These are phyloP conservation scores for Brachionus rotundiformis DNA, from an alignment of 1,140 invertebrate genomes.

Conservation along the genomic window DNA sequence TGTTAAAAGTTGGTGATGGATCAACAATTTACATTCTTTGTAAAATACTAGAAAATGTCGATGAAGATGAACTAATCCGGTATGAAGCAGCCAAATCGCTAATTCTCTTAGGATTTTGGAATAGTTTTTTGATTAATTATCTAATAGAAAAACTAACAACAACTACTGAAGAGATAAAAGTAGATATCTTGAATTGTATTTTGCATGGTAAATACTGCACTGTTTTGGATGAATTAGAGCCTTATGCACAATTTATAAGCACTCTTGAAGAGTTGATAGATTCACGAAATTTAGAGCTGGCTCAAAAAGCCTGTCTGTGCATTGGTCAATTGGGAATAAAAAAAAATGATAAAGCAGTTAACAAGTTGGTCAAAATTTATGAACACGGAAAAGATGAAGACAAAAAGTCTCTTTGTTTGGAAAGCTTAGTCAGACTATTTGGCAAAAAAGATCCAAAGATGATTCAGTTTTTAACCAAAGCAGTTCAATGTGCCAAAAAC, in stretches of 20 bases:
- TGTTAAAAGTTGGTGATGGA: not conserved
- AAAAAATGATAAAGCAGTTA: not conserved
- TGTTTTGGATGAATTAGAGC: not conserved
- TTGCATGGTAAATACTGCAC: not conserved
- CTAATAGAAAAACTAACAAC: not conserved
- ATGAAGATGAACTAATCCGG: slow-evolving; percentile 57
- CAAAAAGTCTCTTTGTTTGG: slow-evolving; percentile 22
- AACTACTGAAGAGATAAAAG: not conserved
- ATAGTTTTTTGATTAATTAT: not conserved
- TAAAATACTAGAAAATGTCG: slow-evolving; percentile 55
- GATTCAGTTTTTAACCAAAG: not conserved
- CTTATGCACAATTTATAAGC: not conserved
- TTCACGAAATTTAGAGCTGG: not conserved
- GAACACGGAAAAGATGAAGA: not conserved
- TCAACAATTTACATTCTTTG: not conserved
- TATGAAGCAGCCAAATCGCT: slow-evolving; percentile 62
- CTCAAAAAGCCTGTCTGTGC: not conserved
- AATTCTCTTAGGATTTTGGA: slow-evolving; percentile 57
- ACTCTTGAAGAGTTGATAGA: slow-evolving; percentile 14
- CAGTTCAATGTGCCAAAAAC: not conserved
- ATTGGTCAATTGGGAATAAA: not conserved
- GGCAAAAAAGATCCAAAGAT: not conserved
- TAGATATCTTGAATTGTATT: not conserved
- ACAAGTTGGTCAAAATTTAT: not conserved
- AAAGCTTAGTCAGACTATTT: slow-evolving; percentile 41